Conservation (phyloP, 2,888 invertebrate genomes). For the Liodrosophila aerea region DNA sequence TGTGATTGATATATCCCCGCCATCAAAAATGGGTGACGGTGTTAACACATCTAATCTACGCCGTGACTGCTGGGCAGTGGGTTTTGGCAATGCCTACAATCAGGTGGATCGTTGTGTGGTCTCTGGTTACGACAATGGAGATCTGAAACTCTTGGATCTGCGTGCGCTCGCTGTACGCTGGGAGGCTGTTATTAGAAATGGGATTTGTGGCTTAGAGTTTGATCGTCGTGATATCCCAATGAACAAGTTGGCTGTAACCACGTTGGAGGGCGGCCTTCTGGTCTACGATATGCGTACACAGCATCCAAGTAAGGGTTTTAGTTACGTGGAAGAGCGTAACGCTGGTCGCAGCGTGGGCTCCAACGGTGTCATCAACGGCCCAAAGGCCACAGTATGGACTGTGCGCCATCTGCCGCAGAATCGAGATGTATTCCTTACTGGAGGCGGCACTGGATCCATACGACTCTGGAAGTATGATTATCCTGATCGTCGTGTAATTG, state of each 20-base stretch:
- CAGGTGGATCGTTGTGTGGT: conserved; percentile 92
- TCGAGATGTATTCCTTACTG: conserved; percentile 94
- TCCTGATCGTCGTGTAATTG: conserved; percentile 88
- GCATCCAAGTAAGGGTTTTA: conserved; percentile 93
- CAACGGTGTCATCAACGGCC: conserved; percentile 83
- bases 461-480: conserved; percentile 98
- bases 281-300: conserved; percentile 95
- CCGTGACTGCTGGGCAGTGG: conserved; percentile 96
- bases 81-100: conserved; percentile 95
- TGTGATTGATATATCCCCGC: conserved; percentile 89
- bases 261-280: conserved; percentile 94
- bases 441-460: conserved; percentile 94
- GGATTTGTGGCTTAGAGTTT: conserved; percentile 94
- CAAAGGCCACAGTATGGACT: conserved; percentile 94
- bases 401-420: conserved; percentile 96
- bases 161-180: conserved; percentile 91
- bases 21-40: conserved; percentile 84
- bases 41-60: conserved; percentile 79
- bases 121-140: conserved; percentile 98
- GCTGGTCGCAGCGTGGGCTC: conserved; percentile 82
- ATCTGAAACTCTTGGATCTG: conserved; percentile 96
- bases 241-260: conserved; percentile 96
- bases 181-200: conserved; percentile 96
- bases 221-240: conserved; percentile 96
- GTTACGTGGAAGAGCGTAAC: conserved; percentile 84